Base-by-base conservation (phyloP, 2,113 vertebrate genomes). In the Miniopterus natalensis region DNA sequence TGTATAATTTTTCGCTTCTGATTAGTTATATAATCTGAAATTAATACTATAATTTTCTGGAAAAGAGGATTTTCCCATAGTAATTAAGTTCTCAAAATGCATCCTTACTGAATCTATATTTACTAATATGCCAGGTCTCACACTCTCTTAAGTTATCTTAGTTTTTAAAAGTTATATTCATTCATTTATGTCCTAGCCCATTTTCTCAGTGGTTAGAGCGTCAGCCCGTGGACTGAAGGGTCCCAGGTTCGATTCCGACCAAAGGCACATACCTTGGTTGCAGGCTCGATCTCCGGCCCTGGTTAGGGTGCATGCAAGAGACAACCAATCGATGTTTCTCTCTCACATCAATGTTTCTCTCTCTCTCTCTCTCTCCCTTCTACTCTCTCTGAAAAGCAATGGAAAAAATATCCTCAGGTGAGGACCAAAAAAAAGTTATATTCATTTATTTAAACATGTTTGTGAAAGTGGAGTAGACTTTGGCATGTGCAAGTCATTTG, bases 51-150 rank as follows among this genome's bases (percentile, higher is more conserved):
- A 77, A 92, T 91, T 94, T 94, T 29, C 81, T 88, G 74, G 68
- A 74, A 85, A 85, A 84, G 45, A 77, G 15, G 45, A 59, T 87
- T 96, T 96, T 40, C 17, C 21, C 27, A 70, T 15, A 92, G 42
- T 84, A 53, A 81, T 88, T 90, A 94, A 90, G 49, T 40, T 97
- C 36, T 97, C 89, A 92, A 86, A 78, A 88, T 55, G 6, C 2
- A 65, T 59, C 51, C 17, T n/a, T 71, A 47, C 3, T 93, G 68
- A 89, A 59, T 77, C 53, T 88, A 20, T 47, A 84, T 75, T 93
- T 93, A 86, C 59, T 81, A 91, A 77, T 47, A 85, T 25, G 17
- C 47, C 40, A 80, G 47, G 47, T 90, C 27, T 87, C 57, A 92
- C 88, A 90, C 4, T 40, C 4, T 57, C 27, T 59, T 47, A 70